Base-by-base conservation (phyloP, 2,113 vertebrate species). In the Colossoma macropomum region DNA sequence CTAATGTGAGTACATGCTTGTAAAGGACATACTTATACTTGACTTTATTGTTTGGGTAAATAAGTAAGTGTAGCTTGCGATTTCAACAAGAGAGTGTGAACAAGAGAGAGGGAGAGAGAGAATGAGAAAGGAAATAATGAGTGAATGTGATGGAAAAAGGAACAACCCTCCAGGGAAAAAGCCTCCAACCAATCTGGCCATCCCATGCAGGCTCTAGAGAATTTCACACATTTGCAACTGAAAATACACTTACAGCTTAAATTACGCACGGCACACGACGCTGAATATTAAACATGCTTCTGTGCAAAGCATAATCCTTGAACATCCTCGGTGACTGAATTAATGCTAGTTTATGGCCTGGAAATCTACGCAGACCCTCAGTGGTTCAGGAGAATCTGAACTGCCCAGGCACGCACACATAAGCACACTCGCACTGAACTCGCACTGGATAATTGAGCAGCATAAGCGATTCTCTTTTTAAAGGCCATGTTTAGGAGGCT, bases 241-340 rank as follows among this genome's bases (percentile, higher is more conserved):
- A 88, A 89, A 88, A 80, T 28, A 75, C 82, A 87, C 83, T 87
- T 68, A n/a, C 38, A 27, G 85, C 62, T 71, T 80, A 63, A 81
- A 81, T 83, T 32, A 60, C 54, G 74, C 79, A n/a, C 3, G 23
- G 13, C 21, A 38, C 71, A 71, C 70, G 9, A 79, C 65, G 16
- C 34, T 13, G 81, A 59, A 52, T 69, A 28, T 15, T 48, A 23
- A 82, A 77, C 23, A 34, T 68, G 80, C 70, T 81, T 23, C 5
- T 65, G 54, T 25, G 50, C 17, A 59, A 13, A 15, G 77, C 60
- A 84, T 45, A 25, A 34, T 75, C n/a, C 17, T 23, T 25, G 68
- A 70, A 68, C 70, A 56, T 54, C 50, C 1, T 10, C 0, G 60
- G 77, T 82, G 86, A 59, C 78, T 56, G 81, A 89, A 85, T 65